These are phyloP conservation scores for Siderastrea siderea DNA, from an alignment of 92 coral and sea anemone genomes.

Conservation along the genomic window DNA sequence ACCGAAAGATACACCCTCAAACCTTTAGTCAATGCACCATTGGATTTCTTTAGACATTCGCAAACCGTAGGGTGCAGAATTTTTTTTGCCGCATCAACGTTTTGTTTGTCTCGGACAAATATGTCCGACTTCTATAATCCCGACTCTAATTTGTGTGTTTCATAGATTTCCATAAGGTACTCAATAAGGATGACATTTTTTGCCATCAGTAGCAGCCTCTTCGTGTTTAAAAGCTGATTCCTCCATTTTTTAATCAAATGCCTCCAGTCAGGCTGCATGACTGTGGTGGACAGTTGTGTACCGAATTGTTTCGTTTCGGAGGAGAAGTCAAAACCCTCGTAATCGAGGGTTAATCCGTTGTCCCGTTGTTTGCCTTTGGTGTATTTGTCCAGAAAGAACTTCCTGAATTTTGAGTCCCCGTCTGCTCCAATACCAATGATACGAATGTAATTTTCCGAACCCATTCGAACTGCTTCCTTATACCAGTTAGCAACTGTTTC, in stretches of 20 bases:
- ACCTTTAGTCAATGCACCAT: neutral
- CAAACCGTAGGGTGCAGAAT: neutral
- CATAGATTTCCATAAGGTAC: constrained; percentile 20
- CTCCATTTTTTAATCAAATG: constrained; percentile 42
- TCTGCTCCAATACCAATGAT: constrained; percentile 32
- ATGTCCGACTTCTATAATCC: constrained; percentile 38
- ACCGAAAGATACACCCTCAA: constrained; percentile 40
- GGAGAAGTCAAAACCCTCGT: neutral
- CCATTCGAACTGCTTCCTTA: neutral
- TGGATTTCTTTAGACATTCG: neutral
- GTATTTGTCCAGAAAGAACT: constrained; percentile 1
- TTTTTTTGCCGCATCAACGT: neutral
- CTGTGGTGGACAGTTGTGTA: neutral
- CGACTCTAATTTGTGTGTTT: constrained; percentile 10
- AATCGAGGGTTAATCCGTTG: neutral
- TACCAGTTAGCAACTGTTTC: neutral
- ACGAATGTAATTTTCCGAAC: neutral
- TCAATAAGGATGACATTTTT: constrained; percentile 3
- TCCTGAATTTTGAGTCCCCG: constrained; percentile 34
- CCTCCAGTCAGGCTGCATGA: constrained; percentile 34
- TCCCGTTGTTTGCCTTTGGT: neutral
- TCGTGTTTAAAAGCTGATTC: constrained; percentile 27
- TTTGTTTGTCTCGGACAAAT: constrained; percentile 16
- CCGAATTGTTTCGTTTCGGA: neutral
- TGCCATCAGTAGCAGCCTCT: constrained; percentile 12